Conservation (phyloP, 2,888 invertebrate species). For the Byasa hedistus region DNA sequence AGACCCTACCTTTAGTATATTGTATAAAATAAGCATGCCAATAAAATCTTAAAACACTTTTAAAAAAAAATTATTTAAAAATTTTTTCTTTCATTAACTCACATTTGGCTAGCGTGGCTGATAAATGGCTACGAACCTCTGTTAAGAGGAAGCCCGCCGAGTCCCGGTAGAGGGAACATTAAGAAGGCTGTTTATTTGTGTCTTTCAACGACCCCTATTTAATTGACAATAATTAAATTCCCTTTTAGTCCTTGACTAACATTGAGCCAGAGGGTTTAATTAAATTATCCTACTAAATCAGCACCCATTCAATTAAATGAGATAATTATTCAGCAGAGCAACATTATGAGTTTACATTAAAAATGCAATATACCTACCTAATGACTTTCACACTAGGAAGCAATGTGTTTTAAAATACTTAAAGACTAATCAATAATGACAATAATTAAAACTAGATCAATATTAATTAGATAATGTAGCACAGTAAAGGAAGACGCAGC, state of each 20-base stretch:
- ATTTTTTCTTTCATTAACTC: too few relatives aligned
- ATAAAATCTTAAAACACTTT: neutral
- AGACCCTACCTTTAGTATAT: neutral
- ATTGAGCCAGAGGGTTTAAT: neutral
- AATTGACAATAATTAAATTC: neutral
- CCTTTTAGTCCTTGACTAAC: neutral
- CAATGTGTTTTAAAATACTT: constrained; percentile 18
- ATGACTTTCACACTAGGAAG: constrained; percentile 16
- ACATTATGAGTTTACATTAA: neutral
- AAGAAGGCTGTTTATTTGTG: too few relatives aligned
- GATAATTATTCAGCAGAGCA: neutral
- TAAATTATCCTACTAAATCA: neutral
- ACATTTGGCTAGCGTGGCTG: too few relatives aligned
- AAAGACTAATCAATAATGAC: constrained; percentile 20
- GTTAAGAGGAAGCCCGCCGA: too few relatives aligned
- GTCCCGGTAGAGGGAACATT: too few relatives aligned
- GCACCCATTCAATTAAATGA: neutral
- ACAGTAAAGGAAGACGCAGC: neutral
- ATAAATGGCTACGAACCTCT: too few relatives aligned
- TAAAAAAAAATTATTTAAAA: too few relatives aligned
- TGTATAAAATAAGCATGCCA: constrained; percentile 1
- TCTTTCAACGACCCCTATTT: too few relatives aligned
- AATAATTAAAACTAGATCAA: constrained; percentile 2
- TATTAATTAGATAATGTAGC: neutral
- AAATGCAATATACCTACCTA: constrained; percentile 1